Base-by-base conservation (phyloP, 2,797 vertebrate species). In the Ataeniobius toweri region DNA sequence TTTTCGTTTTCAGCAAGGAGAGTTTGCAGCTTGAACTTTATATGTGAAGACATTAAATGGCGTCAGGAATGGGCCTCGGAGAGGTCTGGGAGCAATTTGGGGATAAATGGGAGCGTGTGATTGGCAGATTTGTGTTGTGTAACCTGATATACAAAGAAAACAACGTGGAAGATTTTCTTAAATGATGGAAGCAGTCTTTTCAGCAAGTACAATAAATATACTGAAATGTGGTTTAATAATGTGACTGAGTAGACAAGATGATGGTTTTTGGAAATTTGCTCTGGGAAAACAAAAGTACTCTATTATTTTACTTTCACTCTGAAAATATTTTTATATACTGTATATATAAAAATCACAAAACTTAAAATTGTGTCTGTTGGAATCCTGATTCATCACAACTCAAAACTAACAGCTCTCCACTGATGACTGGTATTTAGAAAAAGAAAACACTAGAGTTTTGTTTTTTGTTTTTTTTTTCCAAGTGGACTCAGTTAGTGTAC, bases 1-100 rank as follows among this genome's bases (percentile, higher is more conserved):
- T 90, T 94, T 93, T 91, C 84, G 79, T 91, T 90, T 92, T 89
- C 83, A 80, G 80, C 81, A 78, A 85, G 87, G 84, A 85, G 85
- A 73, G 79, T 90, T 88, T 84, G 83, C 82, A 88, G 91, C 83
- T 88, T 90, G 89, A 92, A 88, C 85, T 53, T 89, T 82, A 90
- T 79, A 86, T 82, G 84, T 68, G 78, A 87, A 87, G 90, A 91
- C 84, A 3, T 89, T 90, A 88, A 92, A 88, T 89, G 87, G 80
- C 80, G 85, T 80, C 83, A 83, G 87, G 78, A 86, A 88, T 61
- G 75, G 70, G 63, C 79, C 80, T 39, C 6, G 67, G 59, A 76
- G 71, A 39, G 74, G 87, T 85, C 85, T 92, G 91, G 84, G 79
- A 92, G 78, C 86, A 89, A 91, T 92, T 89, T 85, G 69, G 75